Conservation (phyloP, 2,113 vertebrate species). For the Fregata magnificens region DNA sequence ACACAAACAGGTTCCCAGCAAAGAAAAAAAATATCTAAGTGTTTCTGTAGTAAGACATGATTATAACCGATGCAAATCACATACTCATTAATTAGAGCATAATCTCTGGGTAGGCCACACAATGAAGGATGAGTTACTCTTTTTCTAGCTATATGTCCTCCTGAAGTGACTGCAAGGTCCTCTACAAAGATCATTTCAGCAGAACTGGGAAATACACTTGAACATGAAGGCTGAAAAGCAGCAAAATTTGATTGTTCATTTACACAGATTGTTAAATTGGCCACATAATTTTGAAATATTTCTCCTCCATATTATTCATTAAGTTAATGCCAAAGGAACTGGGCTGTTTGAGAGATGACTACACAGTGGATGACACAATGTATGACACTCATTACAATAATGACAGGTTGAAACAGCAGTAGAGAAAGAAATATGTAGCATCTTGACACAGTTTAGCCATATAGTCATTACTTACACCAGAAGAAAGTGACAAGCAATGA, state of each 20-base stretch:
- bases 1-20: not conserved
- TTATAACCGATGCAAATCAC: not conserved
- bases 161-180: not conserved
- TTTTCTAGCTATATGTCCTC: not conserved
- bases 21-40: not conserved
- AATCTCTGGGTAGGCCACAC: not conserved
- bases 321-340: not conserved
- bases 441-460: not conserved
- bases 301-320: not conserved
- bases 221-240: not conserved
- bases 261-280: not conserved
- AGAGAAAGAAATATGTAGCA: not conserved
- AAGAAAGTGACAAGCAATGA: not conserved
- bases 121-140: not conserved
- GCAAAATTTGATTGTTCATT: not conserved
- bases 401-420: not conserved
- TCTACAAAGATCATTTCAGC: not conserved
- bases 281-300: not conserved
- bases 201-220: not conserved
- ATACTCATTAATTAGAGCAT: not conserved
- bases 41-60: not conserved
- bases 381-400: not conserved
- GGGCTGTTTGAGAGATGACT: not conserved
- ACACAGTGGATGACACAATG: not conserved
- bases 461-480: not conserved